A percentile compares a stretch with the other conserved stretches of the same genome.
These are phyloP conservation scores for Globodera rostochiensis DNA, from an alignment of 1,140 invertebrate genomes.

Conservation along the genomic window DNA sequence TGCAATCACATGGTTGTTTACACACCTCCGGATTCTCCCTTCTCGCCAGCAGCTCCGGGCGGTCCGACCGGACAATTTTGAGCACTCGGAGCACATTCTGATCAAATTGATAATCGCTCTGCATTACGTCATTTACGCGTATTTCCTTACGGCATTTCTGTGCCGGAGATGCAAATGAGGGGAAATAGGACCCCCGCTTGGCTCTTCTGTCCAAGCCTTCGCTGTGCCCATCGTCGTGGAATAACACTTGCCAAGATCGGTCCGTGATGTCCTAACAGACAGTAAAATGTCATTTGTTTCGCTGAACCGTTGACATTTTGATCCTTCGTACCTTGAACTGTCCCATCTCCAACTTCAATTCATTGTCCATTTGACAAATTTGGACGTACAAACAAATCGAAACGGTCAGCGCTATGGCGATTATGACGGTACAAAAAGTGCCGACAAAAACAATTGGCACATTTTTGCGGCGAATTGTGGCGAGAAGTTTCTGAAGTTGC, in stretches of 20 bases:
- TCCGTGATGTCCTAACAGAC: conserved; percentile 3
- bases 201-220: not conserved
- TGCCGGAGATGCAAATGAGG: not conserved
- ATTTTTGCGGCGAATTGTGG: not conserved
- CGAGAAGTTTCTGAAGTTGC: not conserved
- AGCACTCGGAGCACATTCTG: conserved; percentile 20
- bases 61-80: conserved; percentile 21
- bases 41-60: conserved; percentile 7
- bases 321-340: conserved; percentile 7
- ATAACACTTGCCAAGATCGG: conserved; percentile 10
- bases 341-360: conserved; percentile 8
- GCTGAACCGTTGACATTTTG: not conserved
- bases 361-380: conserved; percentile 10
- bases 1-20: not conserved
- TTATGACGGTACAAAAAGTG: not conserved
- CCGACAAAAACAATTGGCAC: not conserved
- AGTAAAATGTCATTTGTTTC: not conserved
- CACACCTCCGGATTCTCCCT: conserved; percentile 11
- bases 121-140: not conserved
- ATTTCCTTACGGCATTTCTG: not conserved
- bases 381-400: not conserved
- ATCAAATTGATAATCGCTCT: not conserved
- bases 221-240: not conserved
- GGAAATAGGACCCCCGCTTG: not conserved
- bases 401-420: not conserved